A percentile compares a stretch with the other conserved stretches of the same genome.
phyloP scores from a whole-genome alignment of 2,113 vertebrate genomes.

The Isichthys henryi region DNA sequence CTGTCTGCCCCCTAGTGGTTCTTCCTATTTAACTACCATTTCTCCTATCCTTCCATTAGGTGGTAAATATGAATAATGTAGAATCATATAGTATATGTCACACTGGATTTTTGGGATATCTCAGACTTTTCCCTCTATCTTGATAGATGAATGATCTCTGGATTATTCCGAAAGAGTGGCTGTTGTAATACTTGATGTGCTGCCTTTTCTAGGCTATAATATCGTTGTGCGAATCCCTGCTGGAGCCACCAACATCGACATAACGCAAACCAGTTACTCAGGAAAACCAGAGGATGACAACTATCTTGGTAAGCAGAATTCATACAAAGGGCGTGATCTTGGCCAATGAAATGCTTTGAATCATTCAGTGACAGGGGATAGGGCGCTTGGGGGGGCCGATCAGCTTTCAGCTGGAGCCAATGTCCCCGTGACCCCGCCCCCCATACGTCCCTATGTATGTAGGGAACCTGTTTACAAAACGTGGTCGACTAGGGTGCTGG shows the following conservation, averaged over 20 bases:
- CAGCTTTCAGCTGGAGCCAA: neutral
- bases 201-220: slow-evolving; percentile 74
- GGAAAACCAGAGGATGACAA: slow-evolving; percentile 92
- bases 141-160: neutral
- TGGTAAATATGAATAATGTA: neutral
- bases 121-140: neutral
- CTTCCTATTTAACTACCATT: neutral
- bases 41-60: neutral
- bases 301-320: slow-evolving; percentile 79
- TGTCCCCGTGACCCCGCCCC: neutral
- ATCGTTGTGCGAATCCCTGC: slow-evolving; percentile 80
- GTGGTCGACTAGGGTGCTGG: neutral
- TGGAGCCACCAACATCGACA: slow-evolving; percentile 90
- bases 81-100: neutral
- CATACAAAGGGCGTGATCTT: neutral
- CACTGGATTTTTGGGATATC: neutral
- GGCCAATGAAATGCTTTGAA: neutral
- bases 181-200: neutral
- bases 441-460: neutral
- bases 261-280: slow-evolving; percentile 90
- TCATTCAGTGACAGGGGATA: neutral
- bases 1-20: slow-evolving; percentile 70
- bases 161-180: neutral
- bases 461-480: neutral
- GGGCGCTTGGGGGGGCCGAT: neutral